phyloP scores from a whole-genome alignment of 2,797 vertebrate genomes.

The Myotis planiceps region DNA sequence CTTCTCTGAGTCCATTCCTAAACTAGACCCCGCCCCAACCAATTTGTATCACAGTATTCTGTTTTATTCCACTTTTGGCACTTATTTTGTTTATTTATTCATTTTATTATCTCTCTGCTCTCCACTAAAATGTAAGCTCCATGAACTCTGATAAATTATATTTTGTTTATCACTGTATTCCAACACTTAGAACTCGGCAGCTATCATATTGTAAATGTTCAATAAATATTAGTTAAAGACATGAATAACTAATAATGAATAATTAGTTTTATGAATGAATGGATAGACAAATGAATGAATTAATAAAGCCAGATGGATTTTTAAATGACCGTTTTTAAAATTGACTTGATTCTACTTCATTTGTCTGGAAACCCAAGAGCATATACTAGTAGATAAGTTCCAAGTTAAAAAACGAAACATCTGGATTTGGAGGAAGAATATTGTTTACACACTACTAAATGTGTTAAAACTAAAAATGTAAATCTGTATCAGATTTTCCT shows the following conservation, averaged over 20 bases:
- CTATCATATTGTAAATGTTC: background rate
- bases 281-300: background rate
- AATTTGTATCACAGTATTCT: background rate
- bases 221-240: background rate
- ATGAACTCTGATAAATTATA: background rate
- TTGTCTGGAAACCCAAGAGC: background rate
- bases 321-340: background rate
- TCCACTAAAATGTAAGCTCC: background rate
- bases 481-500: background rate
- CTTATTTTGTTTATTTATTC: background rate
- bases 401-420: background rate
- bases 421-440: background rate
- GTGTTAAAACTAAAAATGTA: background rate
- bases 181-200: background rate
- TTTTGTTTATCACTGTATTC: background rate
- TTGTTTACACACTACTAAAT: background rate
- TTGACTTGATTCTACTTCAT: background rate
- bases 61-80: background rate
- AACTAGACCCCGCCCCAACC: background rate
- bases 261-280: background rate
- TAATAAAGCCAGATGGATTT: background rate
- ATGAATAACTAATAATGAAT: background rate
- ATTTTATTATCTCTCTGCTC: background rate
- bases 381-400: background rate
- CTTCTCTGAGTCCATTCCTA: background rate